Percentiles rank a stretch among this genome's conserved stretches.
Conservation (phyloP, 2,797 vertebrate species). For the Leptatherina wallacei region DNA sequence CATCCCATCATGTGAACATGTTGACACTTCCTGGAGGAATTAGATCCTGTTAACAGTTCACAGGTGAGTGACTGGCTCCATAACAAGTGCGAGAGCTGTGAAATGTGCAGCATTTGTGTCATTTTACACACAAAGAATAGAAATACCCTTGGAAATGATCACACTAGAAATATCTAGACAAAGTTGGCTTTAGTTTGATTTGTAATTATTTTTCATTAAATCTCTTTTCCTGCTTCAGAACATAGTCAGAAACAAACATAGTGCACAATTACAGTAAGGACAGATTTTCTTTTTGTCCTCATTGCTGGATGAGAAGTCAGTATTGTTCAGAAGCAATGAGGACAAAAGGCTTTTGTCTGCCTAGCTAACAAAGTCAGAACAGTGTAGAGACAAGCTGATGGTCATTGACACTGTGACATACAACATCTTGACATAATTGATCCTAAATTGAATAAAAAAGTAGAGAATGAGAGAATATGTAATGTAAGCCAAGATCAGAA, state of each 20-base stretch:
- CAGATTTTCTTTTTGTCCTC: background rate
- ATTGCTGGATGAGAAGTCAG: constrained; percentile 14
- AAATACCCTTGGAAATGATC: background rate
- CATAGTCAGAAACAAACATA: background rate
- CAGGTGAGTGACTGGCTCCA: constrained; percentile 19
- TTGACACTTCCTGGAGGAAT: background rate
- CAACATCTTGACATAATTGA: constrained; percentile 21
- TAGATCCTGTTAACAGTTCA: constrained; percentile 12
- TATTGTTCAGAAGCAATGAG: constrained; percentile 35
- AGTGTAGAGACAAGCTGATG: constrained; percentile 33
- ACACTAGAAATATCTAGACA: background rate
- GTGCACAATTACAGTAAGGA: background rate
- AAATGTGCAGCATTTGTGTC: constrained; percentile 25
- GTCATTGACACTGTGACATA: constrained; percentile 24
- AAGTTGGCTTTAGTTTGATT: background rate
- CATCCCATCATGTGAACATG: constrained; percentile 11
- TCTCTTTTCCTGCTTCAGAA: background rate
- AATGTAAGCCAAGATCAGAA: constrained; percentile 30
- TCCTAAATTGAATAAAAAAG: constrained; percentile 20
- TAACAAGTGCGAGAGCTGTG: constrained; percentile 20
- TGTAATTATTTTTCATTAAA: constrained; percentile 1
- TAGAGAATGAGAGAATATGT: constrained; percentile 1
- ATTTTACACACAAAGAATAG: constrained; percentile 11
- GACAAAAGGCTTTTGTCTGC: constrained; percentile 59
- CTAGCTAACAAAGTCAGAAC: constrained; percentile 31